phyloP scores from a whole-genome alignment of 2,797 vertebrate species.

The Urocyon cinereoargenteus region DNA sequence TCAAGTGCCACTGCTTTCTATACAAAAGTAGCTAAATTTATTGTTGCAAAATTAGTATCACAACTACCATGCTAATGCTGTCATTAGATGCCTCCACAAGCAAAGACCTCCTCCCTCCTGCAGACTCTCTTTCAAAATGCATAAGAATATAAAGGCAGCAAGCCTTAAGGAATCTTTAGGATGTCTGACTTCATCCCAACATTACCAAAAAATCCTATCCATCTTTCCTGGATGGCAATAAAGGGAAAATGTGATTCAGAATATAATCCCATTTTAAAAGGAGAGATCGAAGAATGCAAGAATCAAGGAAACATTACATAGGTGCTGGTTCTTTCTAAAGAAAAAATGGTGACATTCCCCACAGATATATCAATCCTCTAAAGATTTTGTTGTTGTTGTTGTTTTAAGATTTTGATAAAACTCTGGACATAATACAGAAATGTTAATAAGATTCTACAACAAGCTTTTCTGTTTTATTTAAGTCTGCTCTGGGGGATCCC shows the following conservation, averaged over 20 bases:
- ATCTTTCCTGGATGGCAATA: conserved; percentile 49
- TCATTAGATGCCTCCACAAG: conserved; percentile 34
- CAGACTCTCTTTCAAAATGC: conserved; percentile 35
- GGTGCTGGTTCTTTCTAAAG: background rate
- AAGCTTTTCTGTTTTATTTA: conserved; percentile 12
- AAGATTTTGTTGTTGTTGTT: conserved; percentile 11
- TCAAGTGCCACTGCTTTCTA: conserved; percentile 64
- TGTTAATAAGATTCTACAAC: conserved; percentile 14
- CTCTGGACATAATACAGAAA: conserved; percentile 30
- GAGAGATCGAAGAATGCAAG: background rate
- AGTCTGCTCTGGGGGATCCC: background rate
- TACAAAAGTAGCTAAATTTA: conserved; percentile 63
- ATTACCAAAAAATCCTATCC: conserved; percentile 32
- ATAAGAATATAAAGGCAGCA: background rate
- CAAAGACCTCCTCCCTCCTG: conserved; percentile 38
- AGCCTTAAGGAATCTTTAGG: background rate
- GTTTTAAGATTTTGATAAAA: background rate
- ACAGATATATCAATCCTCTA: background rate
- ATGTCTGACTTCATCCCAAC: background rate
- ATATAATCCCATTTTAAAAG: conserved; percentile 40
- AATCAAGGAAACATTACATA: background rate
- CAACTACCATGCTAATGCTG: background rate
- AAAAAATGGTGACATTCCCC: background rate
- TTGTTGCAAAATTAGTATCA: conserved; percentile 1
- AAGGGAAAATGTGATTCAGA: conserved; percentile 38